phyloP scores from a whole-genome alignment of 2,113 vertebrate genomes.

The Erinaceus europaeus region DNA sequence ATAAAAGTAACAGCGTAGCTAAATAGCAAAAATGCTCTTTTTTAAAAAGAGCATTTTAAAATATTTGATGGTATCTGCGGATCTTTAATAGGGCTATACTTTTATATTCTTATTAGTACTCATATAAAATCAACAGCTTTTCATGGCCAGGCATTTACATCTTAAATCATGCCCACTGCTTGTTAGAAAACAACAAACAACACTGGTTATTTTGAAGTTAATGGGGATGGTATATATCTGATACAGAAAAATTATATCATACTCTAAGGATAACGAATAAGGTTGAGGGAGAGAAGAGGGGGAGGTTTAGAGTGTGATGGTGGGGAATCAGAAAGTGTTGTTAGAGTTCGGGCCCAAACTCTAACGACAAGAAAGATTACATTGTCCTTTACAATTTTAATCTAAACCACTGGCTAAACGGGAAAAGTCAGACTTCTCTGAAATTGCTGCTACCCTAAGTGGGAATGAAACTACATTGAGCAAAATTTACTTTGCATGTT shows the following conservation, averaged over 20 bases:
- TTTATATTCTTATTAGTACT: slow-evolving; percentile 59
- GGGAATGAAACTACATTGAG: slow-evolving; percentile 84
- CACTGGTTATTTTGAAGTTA: neutral
- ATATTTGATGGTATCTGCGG: slow-evolving; percentile 44
- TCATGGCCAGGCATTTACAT: slow-evolving; percentile 32
- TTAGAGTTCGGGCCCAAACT: no score
- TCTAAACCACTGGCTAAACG: slow-evolving; percentile 79
- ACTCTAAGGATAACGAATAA: neutral
- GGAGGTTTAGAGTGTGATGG: neutral
- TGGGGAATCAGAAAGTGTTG: no score
- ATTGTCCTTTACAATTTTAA: slow-evolving; percentile 64
- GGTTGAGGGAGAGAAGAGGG: no score
- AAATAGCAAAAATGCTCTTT: slow-evolving; percentile 36
- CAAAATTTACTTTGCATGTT: slow-evolving; percentile 85
- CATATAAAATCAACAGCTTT: slow-evolving; percentile 61
- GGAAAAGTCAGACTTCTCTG: slow-evolving; percentile 82
- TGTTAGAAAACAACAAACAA: slow-evolving; percentile 8
- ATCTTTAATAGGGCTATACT: slow-evolving; percentile 40
- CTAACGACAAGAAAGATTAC: no score
- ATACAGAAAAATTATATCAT: neutral
- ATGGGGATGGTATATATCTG: neutral
- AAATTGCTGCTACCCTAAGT: slow-evolving; percentile 83
- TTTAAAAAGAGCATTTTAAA: slow-evolving; percentile 46
- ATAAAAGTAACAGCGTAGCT: neutral
- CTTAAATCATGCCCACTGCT: slow-evolving; percentile 49